These are phyloP conservation scores for Ennomos fuscantarius DNA, from an alignment of 2,888 invertebrate genomes.

Conservation along the genomic window DNA sequence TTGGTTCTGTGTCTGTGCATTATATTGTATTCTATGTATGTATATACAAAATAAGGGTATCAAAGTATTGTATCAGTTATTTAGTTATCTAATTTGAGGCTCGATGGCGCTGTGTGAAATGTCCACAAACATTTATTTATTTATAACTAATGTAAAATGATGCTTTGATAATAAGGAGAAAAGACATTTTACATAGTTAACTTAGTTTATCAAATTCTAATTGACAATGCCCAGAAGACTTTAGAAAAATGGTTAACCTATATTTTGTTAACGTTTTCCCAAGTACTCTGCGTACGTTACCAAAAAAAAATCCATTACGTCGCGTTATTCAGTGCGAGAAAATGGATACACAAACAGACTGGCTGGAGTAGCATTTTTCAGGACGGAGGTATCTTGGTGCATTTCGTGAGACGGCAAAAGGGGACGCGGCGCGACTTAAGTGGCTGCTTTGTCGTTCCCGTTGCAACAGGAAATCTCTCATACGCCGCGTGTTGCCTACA, in stretches of 20 bases:
- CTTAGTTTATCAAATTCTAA: slow-evolving; percentile 20
- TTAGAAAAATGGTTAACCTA: neutral
- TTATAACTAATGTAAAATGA: too few relatives aligned
- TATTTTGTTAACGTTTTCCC: slow-evolving; percentile 1
- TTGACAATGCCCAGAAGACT: too few relatives aligned
- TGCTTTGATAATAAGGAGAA: too few relatives aligned
- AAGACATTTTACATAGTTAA: too few relatives aligned
- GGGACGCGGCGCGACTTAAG: slow-evolving; percentile 58
- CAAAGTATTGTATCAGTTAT: too few relatives aligned
- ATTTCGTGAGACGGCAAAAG: slow-evolving; percentile 65
- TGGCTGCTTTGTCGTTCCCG: slow-evolving; percentile 63
- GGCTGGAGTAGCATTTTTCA: slow-evolving; percentile 51
- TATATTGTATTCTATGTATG: too few relatives aligned
- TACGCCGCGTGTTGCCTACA: slow-evolving; percentile 54
- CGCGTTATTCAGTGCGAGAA: slow-evolving; percentile 57
- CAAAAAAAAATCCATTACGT: slow-evolving; percentile 64
- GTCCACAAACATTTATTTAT: too few relatives aligned
- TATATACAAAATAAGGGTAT: too few relatives aligned
- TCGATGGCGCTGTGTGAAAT: too few relatives aligned
- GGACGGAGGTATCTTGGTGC: slow-evolving; percentile 58
- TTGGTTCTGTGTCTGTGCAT: too few relatives aligned
- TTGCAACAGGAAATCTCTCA: slow-evolving; percentile 58
- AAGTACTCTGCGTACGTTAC: slow-evolving; percentile 34
- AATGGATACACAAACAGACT: slow-evolving; percentile 73
- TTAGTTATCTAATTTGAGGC: too few relatives aligned